Evolutionary conservation across 2,888 invertebrate species (phyloP).

Genomic region (Rotaria macrura): DNA sequence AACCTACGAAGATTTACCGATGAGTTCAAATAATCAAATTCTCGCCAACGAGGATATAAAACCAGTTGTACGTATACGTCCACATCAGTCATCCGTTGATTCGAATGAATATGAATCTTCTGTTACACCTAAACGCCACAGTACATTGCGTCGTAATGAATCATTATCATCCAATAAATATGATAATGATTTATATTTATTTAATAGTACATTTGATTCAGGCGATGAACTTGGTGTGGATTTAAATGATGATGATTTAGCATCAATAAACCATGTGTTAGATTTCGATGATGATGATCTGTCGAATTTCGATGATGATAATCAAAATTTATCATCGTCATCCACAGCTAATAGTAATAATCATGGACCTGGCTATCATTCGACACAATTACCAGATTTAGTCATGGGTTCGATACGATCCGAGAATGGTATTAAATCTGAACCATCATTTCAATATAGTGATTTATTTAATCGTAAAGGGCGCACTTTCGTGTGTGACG

Average conservation of each 20-base stretch:
- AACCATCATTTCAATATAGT: conserved; percentile 21
- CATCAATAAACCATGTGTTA: not conserved
- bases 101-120: not conserved
- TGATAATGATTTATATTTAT: conserved; percentile 6
- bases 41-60: not conserved
- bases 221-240: not conserved
- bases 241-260: conserved; percentile 17
- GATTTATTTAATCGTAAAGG: conserved; percentile 22
- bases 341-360: not conserved
- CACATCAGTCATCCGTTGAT: conserved; percentile 9
- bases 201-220: not conserved
- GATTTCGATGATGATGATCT: conserved; percentile 18
- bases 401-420: conserved; percentile 6
- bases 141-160: not conserved
- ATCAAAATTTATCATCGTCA: not conserved
- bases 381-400: conserved; percentile 14
- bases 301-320: not conserved
- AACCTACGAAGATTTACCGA: not conserved
- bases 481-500: conserved; percentile 5
- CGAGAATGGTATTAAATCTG: not conserved
- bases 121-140: not conserved
- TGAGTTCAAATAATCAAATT: not conserved
- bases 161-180: not conserved
- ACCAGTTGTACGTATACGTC: conserved; percentile 14
- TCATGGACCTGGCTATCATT: not conserved